Evolutionary conservation across 1,140 invertebrate genomes (phyloP).

Genomic region (Dreissena rostriformis): DNA sequence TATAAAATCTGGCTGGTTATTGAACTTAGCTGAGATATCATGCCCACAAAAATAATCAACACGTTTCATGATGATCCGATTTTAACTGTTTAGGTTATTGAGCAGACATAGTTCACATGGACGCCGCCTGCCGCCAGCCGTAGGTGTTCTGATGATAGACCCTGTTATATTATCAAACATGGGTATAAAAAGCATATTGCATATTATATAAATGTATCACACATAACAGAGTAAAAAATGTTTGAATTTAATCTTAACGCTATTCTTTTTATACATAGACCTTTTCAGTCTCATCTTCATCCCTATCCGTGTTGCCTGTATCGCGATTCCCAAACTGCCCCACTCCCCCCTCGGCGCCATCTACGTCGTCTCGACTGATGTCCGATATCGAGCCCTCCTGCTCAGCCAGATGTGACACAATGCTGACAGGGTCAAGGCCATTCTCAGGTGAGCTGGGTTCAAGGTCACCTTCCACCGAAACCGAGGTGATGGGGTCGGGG

Average conservation of each 20-base stretch:
- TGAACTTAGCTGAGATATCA: no score
- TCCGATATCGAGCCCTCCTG: constrained; percentile 71
- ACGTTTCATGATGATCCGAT: no score
- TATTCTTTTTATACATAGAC: not conserved
- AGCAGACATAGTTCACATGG: not conserved
- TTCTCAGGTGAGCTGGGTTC: constrained; percentile 71
- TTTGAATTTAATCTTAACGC: no score
- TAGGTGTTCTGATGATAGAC: not conserved
- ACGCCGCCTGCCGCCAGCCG: not conserved
- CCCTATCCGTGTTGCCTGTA: not conserved
- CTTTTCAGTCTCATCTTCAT: not conserved
- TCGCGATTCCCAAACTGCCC: constrained; percentile 1
- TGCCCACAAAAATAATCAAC: no score
- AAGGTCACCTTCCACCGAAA: constrained; percentile 60
- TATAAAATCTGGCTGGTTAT: no score
- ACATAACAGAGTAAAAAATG: no score
- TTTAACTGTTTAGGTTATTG: not conserved
- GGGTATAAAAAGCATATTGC: not conserved
- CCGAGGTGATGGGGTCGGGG: constrained; percentile 56
- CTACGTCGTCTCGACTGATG: constrained; percentile 46
- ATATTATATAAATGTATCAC: not conserved
- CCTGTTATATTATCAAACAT: not conserved
- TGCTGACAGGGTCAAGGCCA: constrained; percentile 63
- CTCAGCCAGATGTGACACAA: constrained; percentile 68
- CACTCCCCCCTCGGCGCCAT: constrained; percentile 16